These are phyloP conservation scores for Bacillus rossius DNA, from an alignment of 1,140 invertebrate genomes.

Conservation along the genomic window DNA sequence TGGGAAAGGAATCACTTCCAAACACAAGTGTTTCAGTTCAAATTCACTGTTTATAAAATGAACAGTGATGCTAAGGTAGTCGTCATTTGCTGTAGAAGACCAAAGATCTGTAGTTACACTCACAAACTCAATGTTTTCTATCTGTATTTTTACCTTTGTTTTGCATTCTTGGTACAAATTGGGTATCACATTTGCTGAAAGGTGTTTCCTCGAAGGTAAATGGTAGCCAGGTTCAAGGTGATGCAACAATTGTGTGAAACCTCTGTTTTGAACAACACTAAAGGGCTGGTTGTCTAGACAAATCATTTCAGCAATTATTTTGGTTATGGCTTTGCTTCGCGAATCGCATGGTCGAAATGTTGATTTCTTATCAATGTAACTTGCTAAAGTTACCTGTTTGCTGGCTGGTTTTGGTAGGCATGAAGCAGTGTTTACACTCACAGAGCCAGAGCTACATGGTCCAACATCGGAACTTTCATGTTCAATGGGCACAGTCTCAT, in stretches of 20 bases:
- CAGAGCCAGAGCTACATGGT: too few species aligned
- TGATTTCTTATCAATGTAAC: not conserved
- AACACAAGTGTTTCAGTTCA: not conserved
- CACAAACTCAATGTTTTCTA: not conserved
- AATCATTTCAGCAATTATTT: not conserved
- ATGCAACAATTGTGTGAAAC: not conserved
- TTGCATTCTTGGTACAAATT: not conserved
- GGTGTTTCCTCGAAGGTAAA: not conserved
- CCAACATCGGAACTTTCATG: too few species aligned
- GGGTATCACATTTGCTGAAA: not conserved
- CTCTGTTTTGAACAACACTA: not conserved
- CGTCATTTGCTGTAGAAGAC: constrained; percentile 1
- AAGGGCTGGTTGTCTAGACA: constrained; percentile 1
- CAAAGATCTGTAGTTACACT: not conserved
- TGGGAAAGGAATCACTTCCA: not conserved
- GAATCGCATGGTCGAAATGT: not conserved
- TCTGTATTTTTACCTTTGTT: not conserved
- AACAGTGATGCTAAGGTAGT: not conserved
- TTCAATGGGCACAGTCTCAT: too few species aligned
- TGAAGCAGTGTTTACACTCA: too few species aligned
- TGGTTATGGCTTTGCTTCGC: not conserved
- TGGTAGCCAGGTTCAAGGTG: not conserved
- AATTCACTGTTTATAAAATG: not conserved
- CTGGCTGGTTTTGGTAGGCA: too few species aligned
- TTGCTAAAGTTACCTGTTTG: too few species aligned